These are phyloP conservation scores for Aphelocoma coerulescens DNA, from an alignment of 2,113 vertebrate species.

Conservation along the genomic window DNA sequence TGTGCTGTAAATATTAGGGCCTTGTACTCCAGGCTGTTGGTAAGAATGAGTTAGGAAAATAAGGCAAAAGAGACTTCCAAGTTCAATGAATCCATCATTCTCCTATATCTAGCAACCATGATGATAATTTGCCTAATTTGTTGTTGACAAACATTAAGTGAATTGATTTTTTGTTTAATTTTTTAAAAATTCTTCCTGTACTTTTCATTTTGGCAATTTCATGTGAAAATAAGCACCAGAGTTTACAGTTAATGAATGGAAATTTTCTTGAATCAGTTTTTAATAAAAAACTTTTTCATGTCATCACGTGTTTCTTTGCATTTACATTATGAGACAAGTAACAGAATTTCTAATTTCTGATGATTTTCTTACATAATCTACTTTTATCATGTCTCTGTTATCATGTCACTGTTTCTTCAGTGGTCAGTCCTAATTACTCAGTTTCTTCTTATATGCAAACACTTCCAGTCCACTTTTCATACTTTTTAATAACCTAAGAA, in stretches of 20 bases:
- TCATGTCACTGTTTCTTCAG: not conserved
- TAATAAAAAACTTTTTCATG: not conserved
- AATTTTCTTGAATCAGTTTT: not conserved
- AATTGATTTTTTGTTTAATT: not conserved
- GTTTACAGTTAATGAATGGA: not conserved
- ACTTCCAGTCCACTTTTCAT: not conserved
- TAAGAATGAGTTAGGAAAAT: not conserved
- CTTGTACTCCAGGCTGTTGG: not conserved
- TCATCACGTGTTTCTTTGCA: not conserved
- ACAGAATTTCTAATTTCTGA: not conserved
- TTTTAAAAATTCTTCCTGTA: not conserved
- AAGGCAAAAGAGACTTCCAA: not conserved
- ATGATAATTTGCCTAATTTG: not conserved
- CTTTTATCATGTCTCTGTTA: not conserved
- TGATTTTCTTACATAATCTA: not conserved
- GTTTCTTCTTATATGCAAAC: not conserved
- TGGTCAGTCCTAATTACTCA: not conserved
- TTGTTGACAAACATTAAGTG: not conserved
- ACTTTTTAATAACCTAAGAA: not conserved
- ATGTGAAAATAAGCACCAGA: not conserved
- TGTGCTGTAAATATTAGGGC: not conserved
- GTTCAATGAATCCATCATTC: not conserved
- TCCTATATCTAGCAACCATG: not conserved
- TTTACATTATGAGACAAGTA: not conserved
- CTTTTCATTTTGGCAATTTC: not conserved